Percentiles rank a stretch among this genome's conserved stretches.
Evolutionary conservation across 2,888 invertebrate species (phyloP).

Genomic region (Chloroclysta siterata): DNA sequence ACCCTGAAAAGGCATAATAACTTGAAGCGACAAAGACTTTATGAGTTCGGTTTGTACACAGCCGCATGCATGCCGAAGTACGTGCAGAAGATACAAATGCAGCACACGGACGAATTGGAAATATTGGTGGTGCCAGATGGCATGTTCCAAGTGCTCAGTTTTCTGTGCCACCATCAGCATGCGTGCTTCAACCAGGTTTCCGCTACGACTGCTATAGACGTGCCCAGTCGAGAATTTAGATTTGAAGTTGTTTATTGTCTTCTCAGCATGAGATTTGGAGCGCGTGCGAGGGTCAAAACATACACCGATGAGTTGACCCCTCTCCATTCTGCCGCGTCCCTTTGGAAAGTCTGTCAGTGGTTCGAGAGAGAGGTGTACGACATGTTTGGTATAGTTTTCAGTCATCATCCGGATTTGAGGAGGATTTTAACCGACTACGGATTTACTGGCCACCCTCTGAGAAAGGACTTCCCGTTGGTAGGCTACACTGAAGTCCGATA

Average conservation of each 20-base stretch:
- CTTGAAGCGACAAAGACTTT: conserved; percentile 60
- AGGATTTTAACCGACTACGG: conserved; percentile 77
- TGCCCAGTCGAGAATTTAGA: conserved; percentile 67
- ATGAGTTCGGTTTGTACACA: conserved; percentile 75
- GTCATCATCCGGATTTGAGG: conserved; percentile 75
- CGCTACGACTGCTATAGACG: conserved; percentile 69
- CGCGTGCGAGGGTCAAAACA: conserved; percentile 64
- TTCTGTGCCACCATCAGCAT: conserved; percentile 69
- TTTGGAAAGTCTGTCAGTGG: conserved; percentile 62
- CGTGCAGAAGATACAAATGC: conserved; percentile 74
- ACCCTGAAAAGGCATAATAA: conserved; percentile 70
- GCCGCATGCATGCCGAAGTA: conserved; percentile 75
- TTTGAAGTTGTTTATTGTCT: conserved; percentile 72
- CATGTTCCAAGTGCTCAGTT: conserved; percentile 62
- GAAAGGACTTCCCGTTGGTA: conserved; percentile 74
- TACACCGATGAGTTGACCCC: conserved; percentile 78
- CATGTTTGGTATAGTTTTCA: conserved; percentile 73
- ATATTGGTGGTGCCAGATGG: conserved; percentile 72
- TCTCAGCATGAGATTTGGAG: conserved; percentile 62
- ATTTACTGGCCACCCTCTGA: conserved; percentile 73
- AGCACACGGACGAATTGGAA: conserved; percentile 71
- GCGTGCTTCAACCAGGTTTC: conserved; percentile 69
- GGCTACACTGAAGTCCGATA: conserved; percentile 77
- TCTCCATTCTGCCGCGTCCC: conserved; percentile 59
- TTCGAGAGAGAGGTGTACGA: conserved; percentile 76